phyloP scores from a whole-genome alignment of 1,140 invertebrate genomes.

The Phymastichus coffea region DNA sequence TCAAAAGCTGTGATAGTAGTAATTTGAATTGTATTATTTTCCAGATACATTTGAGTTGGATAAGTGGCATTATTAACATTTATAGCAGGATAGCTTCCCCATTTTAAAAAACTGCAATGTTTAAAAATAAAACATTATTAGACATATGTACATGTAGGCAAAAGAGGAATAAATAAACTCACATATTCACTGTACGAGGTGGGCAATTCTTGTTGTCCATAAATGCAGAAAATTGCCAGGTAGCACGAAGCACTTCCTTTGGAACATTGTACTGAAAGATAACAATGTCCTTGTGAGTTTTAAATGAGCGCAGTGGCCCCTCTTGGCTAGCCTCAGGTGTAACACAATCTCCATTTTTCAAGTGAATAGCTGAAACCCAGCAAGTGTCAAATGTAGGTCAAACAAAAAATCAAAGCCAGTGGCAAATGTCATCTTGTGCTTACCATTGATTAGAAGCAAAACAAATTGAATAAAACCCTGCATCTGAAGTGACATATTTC shows the following conservation, averaged over 20 bases:
- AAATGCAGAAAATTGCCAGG: constrained; percentile 62
- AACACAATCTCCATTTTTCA: constrained; percentile 11
- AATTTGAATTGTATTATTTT: constrained; percentile 46
- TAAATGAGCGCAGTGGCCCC: constrained; percentile 55
- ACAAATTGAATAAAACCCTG: no score
- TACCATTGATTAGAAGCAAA: no score
- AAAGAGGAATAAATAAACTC: constrained; percentile 40
- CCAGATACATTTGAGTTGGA: constrained; percentile 47
- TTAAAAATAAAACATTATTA: no score
- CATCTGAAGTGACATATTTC: no score
- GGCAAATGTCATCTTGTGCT: no score
- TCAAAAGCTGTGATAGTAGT: constrained; percentile 51
- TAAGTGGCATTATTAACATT: constrained; percentile 56
- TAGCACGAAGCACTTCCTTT: constrained; percentile 54
- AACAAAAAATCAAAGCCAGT: no score
- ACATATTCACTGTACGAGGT: constrained; percentile 55
- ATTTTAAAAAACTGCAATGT: constrained; percentile 58
- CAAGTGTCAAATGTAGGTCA: no score
- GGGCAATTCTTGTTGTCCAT: constrained; percentile 55
- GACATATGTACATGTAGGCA: no score
- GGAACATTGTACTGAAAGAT: constrained; percentile 60
- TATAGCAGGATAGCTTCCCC: constrained; percentile 64
- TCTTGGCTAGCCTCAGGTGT: constrained; percentile 58
- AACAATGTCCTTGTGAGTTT: constrained; percentile 57
- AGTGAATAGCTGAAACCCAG: constrained; percentile 3